These are phyloP conservation scores for Merops nubicus DNA, from an alignment of 2,113 vertebrate genomes.

Conservation along the genomic window DNA sequence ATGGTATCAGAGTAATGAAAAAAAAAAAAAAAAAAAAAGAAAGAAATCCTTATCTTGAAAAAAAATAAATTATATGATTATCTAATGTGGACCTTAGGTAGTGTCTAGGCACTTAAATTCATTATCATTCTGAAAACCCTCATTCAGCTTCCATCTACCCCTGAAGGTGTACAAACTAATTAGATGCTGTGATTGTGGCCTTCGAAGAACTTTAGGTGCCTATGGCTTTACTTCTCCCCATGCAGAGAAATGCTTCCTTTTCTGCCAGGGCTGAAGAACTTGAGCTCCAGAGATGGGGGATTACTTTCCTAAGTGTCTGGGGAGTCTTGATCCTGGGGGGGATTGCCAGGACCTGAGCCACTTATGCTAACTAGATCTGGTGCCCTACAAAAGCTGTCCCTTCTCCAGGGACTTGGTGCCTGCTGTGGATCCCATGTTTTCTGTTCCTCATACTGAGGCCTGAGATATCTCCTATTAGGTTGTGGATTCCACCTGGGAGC, in stretches of 20 bases:
- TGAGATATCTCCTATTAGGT: background rate
- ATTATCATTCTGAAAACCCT: background rate
- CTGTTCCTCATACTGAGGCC: background rate
- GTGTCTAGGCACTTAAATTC: background rate
- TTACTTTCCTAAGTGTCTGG: background rate
- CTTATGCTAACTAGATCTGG: background rate
- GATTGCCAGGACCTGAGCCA: background rate
- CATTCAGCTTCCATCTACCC: background rate
- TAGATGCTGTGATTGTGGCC: background rate
- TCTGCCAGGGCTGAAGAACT: background rate
- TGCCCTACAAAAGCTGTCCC: background rate
- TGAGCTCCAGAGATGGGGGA: background rate
- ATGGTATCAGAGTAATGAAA: constrained; percentile 37
- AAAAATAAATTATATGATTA: background rate
- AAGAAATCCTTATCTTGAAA: background rate
- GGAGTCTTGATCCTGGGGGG: background rate
- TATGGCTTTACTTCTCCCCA: background rate
- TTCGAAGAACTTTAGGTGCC: background rate
- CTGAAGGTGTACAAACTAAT: background rate
- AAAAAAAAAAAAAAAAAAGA: background rate
- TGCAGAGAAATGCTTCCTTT: background rate
- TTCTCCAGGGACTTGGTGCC: background rate
- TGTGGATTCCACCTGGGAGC: background rate
- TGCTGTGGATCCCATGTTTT: background rate
- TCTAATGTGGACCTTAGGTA: background rate